Evolutionary conservation across 2,113 vertebrate genomes (phyloP).

Genomic region (Gnathonemus echidnorhynchus): DNA sequence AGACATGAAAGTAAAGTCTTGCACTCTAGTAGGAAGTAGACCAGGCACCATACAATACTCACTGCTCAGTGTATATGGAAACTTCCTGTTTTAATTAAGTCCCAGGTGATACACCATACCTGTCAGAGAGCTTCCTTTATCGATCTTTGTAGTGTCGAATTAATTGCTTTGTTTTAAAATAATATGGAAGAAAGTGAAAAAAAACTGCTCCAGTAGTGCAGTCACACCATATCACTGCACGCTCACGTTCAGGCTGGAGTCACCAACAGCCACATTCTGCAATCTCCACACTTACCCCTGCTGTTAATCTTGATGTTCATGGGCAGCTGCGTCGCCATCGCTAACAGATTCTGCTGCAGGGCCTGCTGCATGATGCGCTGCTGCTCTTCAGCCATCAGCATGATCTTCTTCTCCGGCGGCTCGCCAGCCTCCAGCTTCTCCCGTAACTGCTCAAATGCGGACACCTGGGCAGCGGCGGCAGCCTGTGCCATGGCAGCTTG

Average conservation of each 20-base stretch:
- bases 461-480: slow-evolving; percentile 50
- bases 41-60: not conserved
- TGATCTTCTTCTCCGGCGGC: slow-evolving; percentile 81
- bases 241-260: not conserved
- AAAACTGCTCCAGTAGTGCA: not conserved
- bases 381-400: slow-evolving; percentile 71
- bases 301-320: slow-evolving; percentile 72
- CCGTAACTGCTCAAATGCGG: slow-evolving; percentile 68
- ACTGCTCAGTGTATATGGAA: not conserved
- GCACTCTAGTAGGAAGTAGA: not conserved
- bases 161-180: not conserved
- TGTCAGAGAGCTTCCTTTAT: not conserved
- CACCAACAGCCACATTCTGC: not conserved
- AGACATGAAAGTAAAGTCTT: not conserved
- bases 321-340: slow-evolving; percentile 72
- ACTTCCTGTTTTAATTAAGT: not conserved
- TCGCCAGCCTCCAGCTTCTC: slow-evolving; percentile 78
- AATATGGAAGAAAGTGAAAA: not conserved
- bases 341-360: slow-evolving; percentile 76
- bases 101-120: not conserved
- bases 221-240: not conserved
- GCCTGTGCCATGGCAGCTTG: not conserved
- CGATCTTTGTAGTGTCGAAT: not conserved
- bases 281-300: slow-evolving; percentile 55
- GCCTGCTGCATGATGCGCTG: slow-evolving; percentile 75